Percentiles rank a stretch among this genome's conserved stretches.
Conservation (phyloP, 2,797 vertebrate species). For the Decapterus maruadsi region DNA sequence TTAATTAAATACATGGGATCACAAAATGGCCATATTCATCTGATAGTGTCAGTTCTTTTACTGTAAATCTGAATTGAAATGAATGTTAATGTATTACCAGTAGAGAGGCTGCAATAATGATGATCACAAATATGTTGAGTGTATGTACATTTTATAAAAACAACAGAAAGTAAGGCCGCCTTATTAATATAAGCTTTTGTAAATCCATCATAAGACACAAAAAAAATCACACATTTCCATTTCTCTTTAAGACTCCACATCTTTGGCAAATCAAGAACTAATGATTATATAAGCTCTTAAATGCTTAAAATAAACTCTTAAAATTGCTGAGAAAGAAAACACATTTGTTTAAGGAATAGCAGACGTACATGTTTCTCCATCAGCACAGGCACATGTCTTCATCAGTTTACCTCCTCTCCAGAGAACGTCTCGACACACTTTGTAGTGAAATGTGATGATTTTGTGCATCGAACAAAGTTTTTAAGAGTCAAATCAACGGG, state of each 20-base stretch:
- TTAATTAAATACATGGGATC: no score
- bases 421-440: background rate
- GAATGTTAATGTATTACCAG: no score
- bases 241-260: background rate
- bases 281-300: background rate
- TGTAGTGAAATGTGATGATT: background rate
- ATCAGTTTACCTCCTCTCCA: background rate
- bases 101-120: background rate
- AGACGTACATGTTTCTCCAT: background rate
- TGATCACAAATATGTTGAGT: background rate
- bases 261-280: background rate
- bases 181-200: background rate
- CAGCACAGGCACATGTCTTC: background rate
- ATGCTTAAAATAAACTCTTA: background rate
- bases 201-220: background rate
- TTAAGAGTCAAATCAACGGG: background rate
- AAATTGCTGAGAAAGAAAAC: background rate
- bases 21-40: background rate
- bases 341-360: background rate
- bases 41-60: background rate
- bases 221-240: background rate
- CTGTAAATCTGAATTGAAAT: no score
- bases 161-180: background rate
- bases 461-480: background rate
- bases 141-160: background rate